Evolutionary conservation across 2,113 vertebrate species (phyloP).

Genomic region (Triplophysa siluroides): DNA sequence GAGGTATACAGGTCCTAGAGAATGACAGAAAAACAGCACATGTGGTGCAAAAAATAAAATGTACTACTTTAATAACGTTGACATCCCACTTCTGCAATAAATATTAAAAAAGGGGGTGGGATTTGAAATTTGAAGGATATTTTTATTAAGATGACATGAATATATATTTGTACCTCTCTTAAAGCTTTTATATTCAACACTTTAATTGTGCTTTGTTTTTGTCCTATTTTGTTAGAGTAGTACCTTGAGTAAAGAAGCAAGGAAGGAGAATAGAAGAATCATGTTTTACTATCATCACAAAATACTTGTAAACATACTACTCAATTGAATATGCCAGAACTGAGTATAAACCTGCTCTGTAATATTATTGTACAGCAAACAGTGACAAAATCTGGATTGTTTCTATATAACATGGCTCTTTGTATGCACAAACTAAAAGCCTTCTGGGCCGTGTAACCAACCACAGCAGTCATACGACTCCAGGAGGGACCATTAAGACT

Average conservation of each 20-base stretch:
- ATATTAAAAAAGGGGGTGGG: too few relatives aligned
- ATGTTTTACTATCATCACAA: not conserved
- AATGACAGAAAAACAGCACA: not conserved
- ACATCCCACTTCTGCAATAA: too few relatives aligned
- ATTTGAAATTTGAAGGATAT: too few relatives aligned
- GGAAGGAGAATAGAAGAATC: too few relatives aligned
- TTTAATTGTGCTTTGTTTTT: too few relatives aligned
- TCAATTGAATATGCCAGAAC: not conserved
- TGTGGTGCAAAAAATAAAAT: too few relatives aligned
- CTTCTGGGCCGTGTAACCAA: slow-evolving; percentile 1
- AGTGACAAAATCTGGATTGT: not conserved
- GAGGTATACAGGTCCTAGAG: not conserved
- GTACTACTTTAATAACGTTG: too few relatives aligned
- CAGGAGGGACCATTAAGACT: slow-evolving; percentile 23
- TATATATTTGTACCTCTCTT: too few relatives aligned
- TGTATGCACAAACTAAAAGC: slow-evolving; percentile 16
- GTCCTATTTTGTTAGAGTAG: too few relatives aligned
- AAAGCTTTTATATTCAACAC: too few relatives aligned
- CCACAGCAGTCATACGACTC: slow-evolving; percentile 16
- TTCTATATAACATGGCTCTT: slow-evolving; percentile 7
- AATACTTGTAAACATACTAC: not conserved
- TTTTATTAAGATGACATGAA: too few relatives aligned
- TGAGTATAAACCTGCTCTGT: not conserved
- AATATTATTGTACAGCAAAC: not conserved
- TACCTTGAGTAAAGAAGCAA: too few relatives aligned